Conservation (phyloP, 1,140 invertebrate species). For the Pissodes strobi region DNA sequence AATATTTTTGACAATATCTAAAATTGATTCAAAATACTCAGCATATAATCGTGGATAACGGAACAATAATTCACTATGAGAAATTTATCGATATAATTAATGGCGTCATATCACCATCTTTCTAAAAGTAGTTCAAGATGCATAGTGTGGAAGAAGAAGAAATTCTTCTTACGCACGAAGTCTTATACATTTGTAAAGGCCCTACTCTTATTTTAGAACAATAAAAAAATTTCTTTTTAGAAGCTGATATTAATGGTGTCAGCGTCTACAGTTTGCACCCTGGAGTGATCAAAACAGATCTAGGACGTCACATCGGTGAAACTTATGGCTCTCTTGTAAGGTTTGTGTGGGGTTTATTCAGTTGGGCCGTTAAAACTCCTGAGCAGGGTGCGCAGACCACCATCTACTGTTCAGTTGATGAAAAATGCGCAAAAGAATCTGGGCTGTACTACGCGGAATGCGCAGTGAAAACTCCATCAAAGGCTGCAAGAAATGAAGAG, state of each 20-base stretch:
- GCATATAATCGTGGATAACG: no score
- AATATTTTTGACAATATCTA: no score
- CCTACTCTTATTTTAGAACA: no score
- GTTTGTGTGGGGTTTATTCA: slow-evolving; percentile 43
- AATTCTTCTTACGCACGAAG: no score
- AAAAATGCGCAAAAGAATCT: slow-evolving; percentile 65
- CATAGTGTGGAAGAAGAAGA: no score
- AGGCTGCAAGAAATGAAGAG: slow-evolving; percentile 59
- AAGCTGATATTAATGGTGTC: slow-evolving; percentile 59
- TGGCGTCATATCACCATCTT: no score
- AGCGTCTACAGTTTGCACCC: slow-evolving; percentile 74
- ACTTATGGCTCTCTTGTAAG: slow-evolving; percentile 57
- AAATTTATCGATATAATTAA: no score
- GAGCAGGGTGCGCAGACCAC: slow-evolving; percentile 79
- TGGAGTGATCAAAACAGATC: slow-evolving; percentile 73
- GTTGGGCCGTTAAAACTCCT: slow-evolving; percentile 62
- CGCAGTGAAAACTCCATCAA: slow-evolving; percentile 53
- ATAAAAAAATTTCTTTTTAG: slow-evolving; percentile 45
- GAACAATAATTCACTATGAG: no score
- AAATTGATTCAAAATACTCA: no score
- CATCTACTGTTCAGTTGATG: slow-evolving; percentile 76
- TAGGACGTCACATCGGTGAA: slow-evolving; percentile 70
- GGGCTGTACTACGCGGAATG: slow-evolving; percentile 69
- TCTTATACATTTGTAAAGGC: no score
- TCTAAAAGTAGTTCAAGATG: no score